Percentiles rank a stretch among this genome's conserved stretches.
phyloP scores from a whole-genome alignment of 2,797 vertebrate species.

The Platalea minor region DNA sequence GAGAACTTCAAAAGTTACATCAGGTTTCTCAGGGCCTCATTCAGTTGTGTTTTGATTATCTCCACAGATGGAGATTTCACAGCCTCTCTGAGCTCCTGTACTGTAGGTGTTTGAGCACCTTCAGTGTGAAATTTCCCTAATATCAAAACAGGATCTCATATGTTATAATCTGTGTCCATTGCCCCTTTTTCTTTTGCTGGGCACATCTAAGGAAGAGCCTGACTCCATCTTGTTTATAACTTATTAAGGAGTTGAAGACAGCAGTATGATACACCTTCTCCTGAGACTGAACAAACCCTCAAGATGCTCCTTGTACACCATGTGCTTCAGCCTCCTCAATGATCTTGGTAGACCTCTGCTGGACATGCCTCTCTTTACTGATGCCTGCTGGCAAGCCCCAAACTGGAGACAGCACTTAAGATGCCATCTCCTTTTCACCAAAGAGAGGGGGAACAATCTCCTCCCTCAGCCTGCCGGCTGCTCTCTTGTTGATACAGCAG shows the following conservation, averaged over 20 bases:
- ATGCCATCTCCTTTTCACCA: not conserved
- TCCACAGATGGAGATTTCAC: not conserved
- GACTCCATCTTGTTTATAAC: not conserved
- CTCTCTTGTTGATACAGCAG: not conserved
- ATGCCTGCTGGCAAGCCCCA: not conserved
- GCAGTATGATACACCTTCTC: not conserved
- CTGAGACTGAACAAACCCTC: not conserved
- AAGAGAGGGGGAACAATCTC: not conserved
- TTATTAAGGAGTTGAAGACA: not conserved
- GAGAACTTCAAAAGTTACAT: not conserved
- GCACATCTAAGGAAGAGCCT: not conserved
- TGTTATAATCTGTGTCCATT: not conserved
- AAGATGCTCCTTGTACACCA: not conserved
- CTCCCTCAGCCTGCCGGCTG: not conserved
- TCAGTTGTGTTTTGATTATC: not conserved
- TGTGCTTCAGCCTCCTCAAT: not conserved
- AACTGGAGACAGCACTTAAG: not conserved
- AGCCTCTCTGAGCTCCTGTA: not conserved
- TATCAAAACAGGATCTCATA: not conserved
- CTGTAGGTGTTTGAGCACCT: accelerated
- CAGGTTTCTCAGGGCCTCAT: not conserved
- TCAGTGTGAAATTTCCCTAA: not conserved
- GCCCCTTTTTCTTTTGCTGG: not conserved
- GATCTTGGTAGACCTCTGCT: not conserved
- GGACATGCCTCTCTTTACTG: not conserved